Percentiles rank a stretch among this genome's conserved stretches.
Conservation (phyloP, 2,888 invertebrate species). For the Rhingia campestris region DNA sequence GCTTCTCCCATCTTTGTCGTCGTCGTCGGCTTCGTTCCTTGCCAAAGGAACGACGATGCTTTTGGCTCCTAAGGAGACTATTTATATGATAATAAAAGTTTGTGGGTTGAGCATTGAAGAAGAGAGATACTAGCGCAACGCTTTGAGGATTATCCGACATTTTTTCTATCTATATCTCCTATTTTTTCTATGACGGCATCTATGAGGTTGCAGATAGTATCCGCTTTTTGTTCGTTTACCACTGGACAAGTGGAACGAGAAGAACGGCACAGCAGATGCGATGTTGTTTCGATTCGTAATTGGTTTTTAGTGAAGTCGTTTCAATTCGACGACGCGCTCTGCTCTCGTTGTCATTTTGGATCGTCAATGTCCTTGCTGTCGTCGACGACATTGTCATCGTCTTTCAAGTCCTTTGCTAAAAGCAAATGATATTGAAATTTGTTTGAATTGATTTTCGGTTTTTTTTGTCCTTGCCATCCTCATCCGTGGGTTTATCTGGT, state of each 20-base stretch:
- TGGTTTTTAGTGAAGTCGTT: slow-evolving; percentile 74
- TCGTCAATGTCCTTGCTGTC: slow-evolving; percentile 36
- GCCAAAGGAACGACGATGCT: slow-evolving; percentile 65
- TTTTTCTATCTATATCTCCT: slow-evolving; percentile 43
- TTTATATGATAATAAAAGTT: slow-evolving; percentile 74
- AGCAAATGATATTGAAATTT: slow-evolving; percentile 73
- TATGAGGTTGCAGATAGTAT: slow-evolving; percentile 31
- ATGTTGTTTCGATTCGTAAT: slow-evolving; percentile 73
- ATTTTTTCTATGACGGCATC: slow-evolving; percentile 44
- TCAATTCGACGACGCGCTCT: slow-evolving; percentile 57
- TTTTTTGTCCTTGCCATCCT: slow-evolving; percentile 3
- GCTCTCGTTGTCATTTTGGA: slow-evolving; percentile 34
- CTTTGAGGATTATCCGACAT: slow-evolving; percentile 70
- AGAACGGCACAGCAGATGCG: slow-evolving; percentile 47
- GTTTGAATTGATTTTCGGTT: slow-evolving; percentile 72
- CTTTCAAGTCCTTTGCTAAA: slow-evolving; percentile 54
- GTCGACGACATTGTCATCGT: slow-evolving; percentile 58
- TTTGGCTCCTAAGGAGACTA: slow-evolving; percentile 71
- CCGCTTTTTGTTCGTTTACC: slow-evolving; percentile 14
- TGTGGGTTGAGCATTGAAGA: slow-evolving; percentile 65
- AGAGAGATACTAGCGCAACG: slow-evolving; percentile 35
- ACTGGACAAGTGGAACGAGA: slow-evolving; percentile 27
- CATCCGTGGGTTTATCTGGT: slow-evolving; percentile 55
- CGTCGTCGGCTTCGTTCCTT: slow-evolving; percentile 37
- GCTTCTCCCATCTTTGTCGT: too few species aligned